Percentiles rank a stretch among this genome's conserved stretches.
Evolutionary conservation across 1,140 invertebrate species (phyloP).

Genomic region (Diprion similis): DNA sequence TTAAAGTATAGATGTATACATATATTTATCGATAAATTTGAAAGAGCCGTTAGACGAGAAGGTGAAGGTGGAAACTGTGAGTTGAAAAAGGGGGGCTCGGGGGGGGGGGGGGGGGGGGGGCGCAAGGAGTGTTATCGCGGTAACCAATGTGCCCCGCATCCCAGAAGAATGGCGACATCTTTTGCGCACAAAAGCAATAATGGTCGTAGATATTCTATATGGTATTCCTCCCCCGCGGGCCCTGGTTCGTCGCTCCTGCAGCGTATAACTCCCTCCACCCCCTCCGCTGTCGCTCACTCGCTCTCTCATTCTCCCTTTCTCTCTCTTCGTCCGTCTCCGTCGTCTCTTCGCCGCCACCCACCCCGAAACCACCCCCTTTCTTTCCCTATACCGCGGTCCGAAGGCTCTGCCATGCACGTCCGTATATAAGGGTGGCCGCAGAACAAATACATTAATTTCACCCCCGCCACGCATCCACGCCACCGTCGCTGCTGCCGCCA

Average conservation of each 20-base stretch:
- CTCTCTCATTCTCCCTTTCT: slow-evolving; percentile 39
- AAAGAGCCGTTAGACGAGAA: too few relatives aligned
- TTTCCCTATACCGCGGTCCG: neutral
- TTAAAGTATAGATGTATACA: too few relatives aligned
- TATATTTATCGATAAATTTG: too few relatives aligned
- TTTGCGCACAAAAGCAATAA: slow-evolving; percentile 28
- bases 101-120: neutral
- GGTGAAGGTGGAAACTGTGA: too few relatives aligned
- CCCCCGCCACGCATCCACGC: slow-evolving; percentile 23
- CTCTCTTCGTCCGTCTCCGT: slow-evolving; percentile 27
- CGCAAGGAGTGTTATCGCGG: neutral
- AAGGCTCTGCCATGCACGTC: neutral
- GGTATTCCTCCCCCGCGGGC: neutral
- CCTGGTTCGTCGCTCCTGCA: slow-evolving; percentile 51
- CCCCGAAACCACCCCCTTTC: too few relatives aligned
- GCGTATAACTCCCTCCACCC: slow-evolving; percentile 18
- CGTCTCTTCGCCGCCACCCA: slow-evolving; percentile 14
- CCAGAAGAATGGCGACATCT: slow-evolving; percentile 16
- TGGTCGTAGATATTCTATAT: slow-evolving; percentile 22
- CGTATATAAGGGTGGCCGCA: slow-evolving; percentile 53
- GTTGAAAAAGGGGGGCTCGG: neutral
- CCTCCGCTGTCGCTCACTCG: slow-evolving; percentile 21
- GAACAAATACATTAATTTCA: slow-evolving; percentile 58
- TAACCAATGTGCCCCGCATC: neutral
- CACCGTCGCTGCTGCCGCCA: slow-evolving; percentile 6